Evolutionary conservation across 2,113 vertebrate species (phyloP), one percentile per base, ranked within the genome.

Genomic region (Boleophthalmus pectinirostris): DNA sequence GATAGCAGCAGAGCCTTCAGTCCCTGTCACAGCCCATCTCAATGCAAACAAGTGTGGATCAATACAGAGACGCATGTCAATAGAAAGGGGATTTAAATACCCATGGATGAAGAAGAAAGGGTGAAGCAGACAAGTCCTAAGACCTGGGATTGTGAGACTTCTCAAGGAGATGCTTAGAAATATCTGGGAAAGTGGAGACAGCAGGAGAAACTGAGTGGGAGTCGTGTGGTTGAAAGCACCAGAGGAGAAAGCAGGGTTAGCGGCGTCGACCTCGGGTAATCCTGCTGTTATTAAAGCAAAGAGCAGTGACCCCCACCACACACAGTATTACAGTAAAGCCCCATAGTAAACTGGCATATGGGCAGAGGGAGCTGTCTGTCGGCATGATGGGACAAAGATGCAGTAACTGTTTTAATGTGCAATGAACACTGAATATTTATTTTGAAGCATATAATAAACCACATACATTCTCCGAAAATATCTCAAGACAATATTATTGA

Each of bases 271-370:
- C 75, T 72, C 82, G 72, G n/a, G 73, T 88, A 90, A 89, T 82
- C 76, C 75, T 51, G 74, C 85, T 80, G 77, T 83, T 90, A 88
- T 85, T 86, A 81, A 85, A 81, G 75, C 66, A 81, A 78, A 69
- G 80, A 83, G 79, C 80, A 69, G 67, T 86, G 79, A 82, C 78
- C 79, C 74, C 80, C 75, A 66, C 13, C 8, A 58, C 78, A 53
- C 11, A 69, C 74, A 84, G 87, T 87, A 88, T 88, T 89, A 87
- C 64, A 79, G 72, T 83, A 78, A 89, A 91, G 83, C 75, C 81
- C 69, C 68, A 70, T 66, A 61, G 66, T 16, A 64, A 64, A 71
- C 12, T 73, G 78, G 72, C 80, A 83, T 73, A 87, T 81, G 77
- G 82, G 60, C 66, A 56, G 29, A 60, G 15, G 35, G 61, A 57